Evolutionary conservation across 1,140 invertebrate genomes (phyloP).

Genomic region (Chlorops oryzae): DNA sequence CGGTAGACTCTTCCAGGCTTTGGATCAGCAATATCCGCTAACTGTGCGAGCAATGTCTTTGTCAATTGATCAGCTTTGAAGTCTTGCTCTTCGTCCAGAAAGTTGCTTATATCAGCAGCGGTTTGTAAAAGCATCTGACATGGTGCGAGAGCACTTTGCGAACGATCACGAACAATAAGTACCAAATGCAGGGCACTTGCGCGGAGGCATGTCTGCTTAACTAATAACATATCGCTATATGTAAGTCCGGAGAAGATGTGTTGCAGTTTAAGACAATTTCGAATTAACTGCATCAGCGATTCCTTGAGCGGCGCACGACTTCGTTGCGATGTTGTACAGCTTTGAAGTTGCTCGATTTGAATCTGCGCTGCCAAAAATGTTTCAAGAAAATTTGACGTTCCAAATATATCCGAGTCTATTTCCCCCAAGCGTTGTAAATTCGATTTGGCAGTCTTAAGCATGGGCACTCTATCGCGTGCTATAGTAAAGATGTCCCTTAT

Average conservation of each 20-base stretch:
- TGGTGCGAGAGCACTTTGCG: constrained; percentile 49
- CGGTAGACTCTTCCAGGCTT: constrained; percentile 80
- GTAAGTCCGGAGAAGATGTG: constrained; percentile 77
- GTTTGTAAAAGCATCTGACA: constrained; percentile 49
- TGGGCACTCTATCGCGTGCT: constrained; percentile 43
- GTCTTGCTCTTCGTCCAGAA: constrained; percentile 36
- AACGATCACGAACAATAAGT: constrained; percentile 56
- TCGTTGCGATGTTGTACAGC: constrained; percentile 30
- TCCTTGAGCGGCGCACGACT: constrained; percentile 41
- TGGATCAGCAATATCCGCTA: constrained; percentile 71
- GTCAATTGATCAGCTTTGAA: constrained; percentile 70
- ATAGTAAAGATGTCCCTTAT: constrained; percentile 61
- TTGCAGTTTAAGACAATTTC: constrained; percentile 69
- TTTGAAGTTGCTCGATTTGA: constrained; percentile 49
- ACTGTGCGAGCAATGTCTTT: constrained; percentile 66
- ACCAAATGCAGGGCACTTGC: constrained; percentile 78
- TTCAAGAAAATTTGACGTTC: constrained; percentile 78
- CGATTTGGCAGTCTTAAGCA: constrained; percentile 65
- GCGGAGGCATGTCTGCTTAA: constrained; percentile 78
- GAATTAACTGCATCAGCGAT: constrained; percentile 54
- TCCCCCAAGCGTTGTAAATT: constrained; percentile 69
- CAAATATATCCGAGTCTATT: constrained; percentile 75
- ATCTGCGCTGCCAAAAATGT: constrained; percentile 69
- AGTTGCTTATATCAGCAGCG: constrained; percentile 37
- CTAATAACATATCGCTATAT: constrained; percentile 64